Evolutionary conservation across 2,797 vertebrate species (phyloP), one percentile per base, ranked within the genome.

Genomic region (Phrynocephalus forsythii): DNA sequence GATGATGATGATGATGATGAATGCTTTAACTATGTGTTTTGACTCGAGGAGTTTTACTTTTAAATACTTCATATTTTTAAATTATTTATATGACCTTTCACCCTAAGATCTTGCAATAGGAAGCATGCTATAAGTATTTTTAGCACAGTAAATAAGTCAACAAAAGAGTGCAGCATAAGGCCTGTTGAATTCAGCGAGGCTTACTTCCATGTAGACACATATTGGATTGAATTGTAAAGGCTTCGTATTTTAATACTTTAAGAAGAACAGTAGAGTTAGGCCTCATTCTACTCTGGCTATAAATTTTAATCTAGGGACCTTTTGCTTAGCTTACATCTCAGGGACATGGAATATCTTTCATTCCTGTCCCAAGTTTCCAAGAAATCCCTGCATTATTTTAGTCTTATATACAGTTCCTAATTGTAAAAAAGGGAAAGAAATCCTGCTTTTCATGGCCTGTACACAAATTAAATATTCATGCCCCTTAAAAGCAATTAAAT

Each of bases 401-500:
- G 71, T 89, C 88, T 81, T 71, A 72, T 30, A 1, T 0, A 0
- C 22, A 86, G 44, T 76, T 85, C 18, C 69, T 80, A 73, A 73
- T 38, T 6, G 66, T 26, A 22, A 48, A 83, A 69, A 48, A 9
- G 20, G 28, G 30, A 52, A n/a, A 52, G 66, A 67, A 75, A 72
- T 52, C 11, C 56, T 85, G 56, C 91, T 94, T 93, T 79, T 88
- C 83, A 91, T 90, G 83, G 77, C 91, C 69, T 82, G 63, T 89
- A 89, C 84, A 90, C 76, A 92, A 94, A 95, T 94, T 94, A 94
- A 94, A 94, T 91, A 95, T 93, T 95, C 86, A 91, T 90, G 86
- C 94, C 91, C 84, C 75, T 93, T 94, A 94, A 94, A 95, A 92
- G 87, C 91, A 94, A 94, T 94, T 95, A 94, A 87, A 90, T 92